These are phyloP conservation scores for Epistrophe eligans DNA, from an alignment of 2,888 invertebrate genomes.

Conservation along the genomic window DNA sequence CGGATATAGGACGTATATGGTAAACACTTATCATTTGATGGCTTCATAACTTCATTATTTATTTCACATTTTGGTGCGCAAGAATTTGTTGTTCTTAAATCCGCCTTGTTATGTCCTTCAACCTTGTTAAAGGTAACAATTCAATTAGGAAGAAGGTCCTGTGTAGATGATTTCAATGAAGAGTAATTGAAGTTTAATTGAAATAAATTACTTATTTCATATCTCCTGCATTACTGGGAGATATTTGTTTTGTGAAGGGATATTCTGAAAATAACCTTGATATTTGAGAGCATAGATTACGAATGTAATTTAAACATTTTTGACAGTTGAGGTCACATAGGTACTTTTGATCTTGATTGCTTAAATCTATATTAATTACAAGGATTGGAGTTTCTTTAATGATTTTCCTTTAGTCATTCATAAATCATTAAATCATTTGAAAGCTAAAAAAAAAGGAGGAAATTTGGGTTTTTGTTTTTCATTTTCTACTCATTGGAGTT, in stretches of 20 bases:
- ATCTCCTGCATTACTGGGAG: neutral
- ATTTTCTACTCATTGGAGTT: too few relatives aligned
- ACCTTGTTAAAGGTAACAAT: conserved; percentile 15
- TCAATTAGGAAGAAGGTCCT: neutral
- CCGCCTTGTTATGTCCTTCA: conserved; percentile 46
- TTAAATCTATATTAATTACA: too few relatives aligned
- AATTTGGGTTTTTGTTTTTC: too few relatives aligned
- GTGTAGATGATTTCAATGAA: neutral
- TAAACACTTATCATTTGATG: conserved; percentile 41
- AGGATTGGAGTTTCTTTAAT: too few relatives aligned
- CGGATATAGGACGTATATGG: neutral
- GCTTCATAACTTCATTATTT: conserved; percentile 59
- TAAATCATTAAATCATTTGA: too few relatives aligned
- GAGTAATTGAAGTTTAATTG: conserved; percentile 22
- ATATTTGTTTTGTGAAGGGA: neutral
- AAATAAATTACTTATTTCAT: neutral
- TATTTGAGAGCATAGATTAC: neutral
- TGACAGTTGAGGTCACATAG: neutral
- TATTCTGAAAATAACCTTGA: neutral
- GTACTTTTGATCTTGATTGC: neutral
- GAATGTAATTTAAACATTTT: neutral
- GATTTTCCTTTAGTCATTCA: too few relatives aligned
- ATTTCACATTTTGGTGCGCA: neutral
- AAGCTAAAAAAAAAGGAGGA: too few relatives aligned
- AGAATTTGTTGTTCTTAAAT: neutral